Percentiles rank a stretch among this genome's conserved stretches.
These are phyloP conservation scores for Stictocephala bisonia DNA, from an alignment of 2,888 invertebrate species.

Conservation along the genomic window DNA sequence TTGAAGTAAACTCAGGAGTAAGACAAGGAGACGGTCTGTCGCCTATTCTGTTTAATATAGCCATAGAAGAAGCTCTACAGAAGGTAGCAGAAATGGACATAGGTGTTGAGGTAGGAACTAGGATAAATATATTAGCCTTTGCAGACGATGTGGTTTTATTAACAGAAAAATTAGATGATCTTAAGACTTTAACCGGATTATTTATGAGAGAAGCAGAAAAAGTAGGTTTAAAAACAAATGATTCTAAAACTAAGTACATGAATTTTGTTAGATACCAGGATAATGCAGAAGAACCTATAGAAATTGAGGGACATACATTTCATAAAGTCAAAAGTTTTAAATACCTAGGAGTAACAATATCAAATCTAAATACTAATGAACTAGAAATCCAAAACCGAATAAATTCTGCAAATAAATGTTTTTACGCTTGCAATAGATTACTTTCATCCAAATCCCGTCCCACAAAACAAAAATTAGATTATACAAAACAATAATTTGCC, in stretches of 20 bases:
- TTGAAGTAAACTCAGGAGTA: conserved; percentile 20
- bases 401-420: conserved; percentile 17
- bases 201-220: background rate
- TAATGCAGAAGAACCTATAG: background rate
- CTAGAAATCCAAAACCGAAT: conserved; percentile 32
- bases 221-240: conserved; percentile 42
- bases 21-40: conserved; percentile 45
- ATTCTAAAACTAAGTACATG: conserved; percentile 44
- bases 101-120: background rate
- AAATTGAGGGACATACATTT: conserved; percentile 32
- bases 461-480: conserved; percentile 32
- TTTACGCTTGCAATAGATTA: conserved; percentile 34
- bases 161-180: too few species aligned
- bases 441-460: conserved; percentile 41
- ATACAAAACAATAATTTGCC: conserved; percentile 37
- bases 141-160: conserved; percentile 15
- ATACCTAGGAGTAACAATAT: conserved; percentile 24
- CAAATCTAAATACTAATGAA: background rate
- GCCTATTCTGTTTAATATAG: conserved; percentile 35
- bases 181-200: background rate
- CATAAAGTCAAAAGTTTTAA: conserved; percentile 17
- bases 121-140: conserved; percentile 21
- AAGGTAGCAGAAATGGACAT: conserved; percentile 7
- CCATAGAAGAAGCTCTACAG: conserved; percentile 35
- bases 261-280: conserved; percentile 15